Evolutionary conservation across 2,797 vertebrate species (phyloP).

Genomic region (Sebastes taczanowskii): DNA sequence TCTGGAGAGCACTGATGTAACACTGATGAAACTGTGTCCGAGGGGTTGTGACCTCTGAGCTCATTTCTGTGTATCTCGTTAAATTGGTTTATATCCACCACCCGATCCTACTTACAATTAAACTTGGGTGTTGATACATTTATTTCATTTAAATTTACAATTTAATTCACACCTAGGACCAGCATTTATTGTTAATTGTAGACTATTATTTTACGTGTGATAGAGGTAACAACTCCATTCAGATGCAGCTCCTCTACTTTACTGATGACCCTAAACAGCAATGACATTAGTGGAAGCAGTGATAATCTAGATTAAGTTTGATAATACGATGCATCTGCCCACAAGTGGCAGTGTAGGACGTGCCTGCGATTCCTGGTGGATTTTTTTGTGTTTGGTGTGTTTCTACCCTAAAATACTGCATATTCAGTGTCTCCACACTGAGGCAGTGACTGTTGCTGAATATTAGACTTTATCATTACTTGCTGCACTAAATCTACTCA

Average conservation of each 20-base stretch:
- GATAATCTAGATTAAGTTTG: background rate
- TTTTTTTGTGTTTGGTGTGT: background rate
- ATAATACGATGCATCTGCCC: background rate
- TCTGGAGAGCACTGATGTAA: slow-evolving; percentile 59
- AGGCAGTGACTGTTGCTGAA: background rate
- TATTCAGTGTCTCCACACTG: background rate
- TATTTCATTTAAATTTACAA: background rate
- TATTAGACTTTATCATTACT: background rate
- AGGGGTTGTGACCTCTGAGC: slow-evolving; percentile 12
- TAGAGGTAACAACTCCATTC: background rate
- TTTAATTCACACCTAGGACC: background rate
- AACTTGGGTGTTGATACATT: background rate
- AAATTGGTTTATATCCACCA: background rate
- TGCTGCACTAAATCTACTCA: background rate
- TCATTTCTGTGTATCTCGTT: background rate
- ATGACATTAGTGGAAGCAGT: background rate
- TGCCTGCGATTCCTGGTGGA: background rate
- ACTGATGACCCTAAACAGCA: background rate
- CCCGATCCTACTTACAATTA: background rate
- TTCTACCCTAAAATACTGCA: background rate
- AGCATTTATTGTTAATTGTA: background rate
- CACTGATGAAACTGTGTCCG: slow-evolving; percentile 37
- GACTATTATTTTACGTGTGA: background rate
- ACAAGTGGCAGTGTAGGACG: background rate
- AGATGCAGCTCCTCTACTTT: background rate